phyloP scores from a whole-genome alignment of 2,797 vertebrate genomes.

The Micromesistius poutassou region DNA sequence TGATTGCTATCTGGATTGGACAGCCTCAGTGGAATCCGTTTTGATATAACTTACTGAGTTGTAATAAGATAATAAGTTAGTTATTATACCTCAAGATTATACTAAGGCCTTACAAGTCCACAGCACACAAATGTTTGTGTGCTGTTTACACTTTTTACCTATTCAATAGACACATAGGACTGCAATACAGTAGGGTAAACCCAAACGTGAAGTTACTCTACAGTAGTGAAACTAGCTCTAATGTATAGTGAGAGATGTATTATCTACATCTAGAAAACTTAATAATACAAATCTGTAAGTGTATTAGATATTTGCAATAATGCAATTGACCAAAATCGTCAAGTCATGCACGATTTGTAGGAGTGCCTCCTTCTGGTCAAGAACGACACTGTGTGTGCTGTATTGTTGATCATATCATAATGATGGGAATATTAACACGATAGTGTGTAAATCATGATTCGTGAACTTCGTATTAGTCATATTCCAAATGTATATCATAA shows the following conservation, averaged over 20 bases:
- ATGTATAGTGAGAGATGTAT: background rate
- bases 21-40: background rate
- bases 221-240: background rate
- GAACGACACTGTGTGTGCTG: background rate
- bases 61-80: background rate
- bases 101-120: background rate
- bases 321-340: background rate
- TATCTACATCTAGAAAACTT: background rate
- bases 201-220: background rate
- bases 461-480: background rate
- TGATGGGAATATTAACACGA: background rate
- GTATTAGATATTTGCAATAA: background rate
- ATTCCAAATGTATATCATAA: background rate
- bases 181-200: too few relatives aligned
- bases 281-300: background rate
- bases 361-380: background rate
- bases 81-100: background rate
- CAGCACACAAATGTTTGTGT: background rate
- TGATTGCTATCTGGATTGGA: too few relatives aligned
- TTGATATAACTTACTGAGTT: background rate
- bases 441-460: background rate
- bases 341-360: background rate
- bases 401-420: background rate
- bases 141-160: background rate
- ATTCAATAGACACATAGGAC: background rate